Conservation (phyloP, 2,888 invertebrate species). For the Cerastis leucographa region DNA sequence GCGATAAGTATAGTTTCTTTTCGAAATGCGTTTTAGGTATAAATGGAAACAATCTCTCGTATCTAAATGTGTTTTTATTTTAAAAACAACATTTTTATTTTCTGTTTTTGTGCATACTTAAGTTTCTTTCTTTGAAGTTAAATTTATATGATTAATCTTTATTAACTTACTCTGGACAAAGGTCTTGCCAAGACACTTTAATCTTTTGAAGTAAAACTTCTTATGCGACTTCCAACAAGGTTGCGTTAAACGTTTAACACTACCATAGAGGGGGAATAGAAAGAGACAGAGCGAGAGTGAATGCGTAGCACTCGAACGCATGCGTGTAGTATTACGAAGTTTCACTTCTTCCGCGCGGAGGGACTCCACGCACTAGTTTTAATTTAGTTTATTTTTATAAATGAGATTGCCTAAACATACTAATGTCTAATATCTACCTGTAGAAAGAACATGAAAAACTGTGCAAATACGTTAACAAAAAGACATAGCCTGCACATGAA, state of each 20-base stretch:
- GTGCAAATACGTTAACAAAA: not conserved
- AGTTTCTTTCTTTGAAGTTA: slow-evolving; percentile 17
- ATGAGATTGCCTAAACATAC: not conserved
- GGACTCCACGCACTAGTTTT: too few species aligned
- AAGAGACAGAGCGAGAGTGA: too few species aligned
- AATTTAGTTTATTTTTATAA: not conserved
- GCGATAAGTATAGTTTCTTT: slow-evolving; percentile 20
- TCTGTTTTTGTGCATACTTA: not conserved
- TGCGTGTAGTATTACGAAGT: too few species aligned
- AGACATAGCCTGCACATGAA: not conserved
- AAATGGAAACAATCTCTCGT: slow-evolving; percentile 21
- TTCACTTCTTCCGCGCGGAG: too few species aligned
- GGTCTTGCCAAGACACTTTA: not conserved
- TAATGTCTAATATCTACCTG: not conserved
- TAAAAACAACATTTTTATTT: not conserved
- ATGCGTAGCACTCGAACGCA: too few species aligned
- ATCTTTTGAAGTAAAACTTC: too few species aligned
- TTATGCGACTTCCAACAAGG: too few species aligned
- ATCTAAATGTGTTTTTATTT: slow-evolving; percentile 29
- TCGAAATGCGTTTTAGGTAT: slow-evolving; percentile 28
- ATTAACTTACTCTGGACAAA: not conserved
- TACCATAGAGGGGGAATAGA: too few species aligned
- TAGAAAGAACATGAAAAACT: not conserved
- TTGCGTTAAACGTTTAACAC: too few species aligned
- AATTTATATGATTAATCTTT: slow-evolving; percentile 24